Percentiles rank a stretch among this genome's conserved stretches.
Conservation (phyloP, 2,113 vertebrate genomes). For the Sisor rabdophorus region DNA sequence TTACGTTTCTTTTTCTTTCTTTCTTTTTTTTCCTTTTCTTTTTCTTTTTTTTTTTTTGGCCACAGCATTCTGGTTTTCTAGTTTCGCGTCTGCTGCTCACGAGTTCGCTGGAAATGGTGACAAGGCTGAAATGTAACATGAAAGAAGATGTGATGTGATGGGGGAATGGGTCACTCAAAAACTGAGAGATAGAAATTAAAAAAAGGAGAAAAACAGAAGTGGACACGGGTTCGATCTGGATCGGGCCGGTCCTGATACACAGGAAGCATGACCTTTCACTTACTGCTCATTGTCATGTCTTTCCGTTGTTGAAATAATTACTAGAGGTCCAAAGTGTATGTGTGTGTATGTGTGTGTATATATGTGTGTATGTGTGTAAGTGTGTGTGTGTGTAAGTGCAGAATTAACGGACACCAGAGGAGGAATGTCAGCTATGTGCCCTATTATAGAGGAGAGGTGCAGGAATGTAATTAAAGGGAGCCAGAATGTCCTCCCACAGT, state of each 20-base stretch:
- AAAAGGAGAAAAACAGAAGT: neutral
- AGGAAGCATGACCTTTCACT: slow-evolving; percentile 25
- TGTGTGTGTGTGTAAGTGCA: slow-evolving; percentile 14
- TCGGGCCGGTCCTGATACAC: neutral
- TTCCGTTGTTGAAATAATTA: slow-evolving; percentile 37
- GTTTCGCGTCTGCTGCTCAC: neutral
- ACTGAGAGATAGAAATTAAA: neutral
- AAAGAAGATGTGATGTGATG: neutral
- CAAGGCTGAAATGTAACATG: slow-evolving; percentile 25
- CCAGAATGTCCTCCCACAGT: slow-evolving; percentile 58
- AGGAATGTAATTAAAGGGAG: slow-evolving; percentile 67
- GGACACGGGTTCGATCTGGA: slow-evolving; percentile 1
- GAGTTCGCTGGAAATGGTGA: slow-evolving; percentile 38
- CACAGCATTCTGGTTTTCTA: neutral
- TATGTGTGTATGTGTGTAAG: slow-evolving; percentile 16
- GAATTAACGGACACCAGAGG: slow-evolving; percentile 60
- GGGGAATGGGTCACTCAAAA: neutral
- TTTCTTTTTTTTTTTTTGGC: slow-evolving; percentile 7
- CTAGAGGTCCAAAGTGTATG: slow-evolving; percentile 24
- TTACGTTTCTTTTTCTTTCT: neutral
- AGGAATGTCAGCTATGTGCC: slow-evolving; percentile 76
- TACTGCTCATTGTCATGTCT: slow-evolving; percentile 28
- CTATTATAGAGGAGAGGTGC: slow-evolving; percentile 67
- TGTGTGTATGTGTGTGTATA: slow-evolving; percentile 31
- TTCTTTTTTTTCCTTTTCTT: neutral